Evolutionary conservation across 2,888 invertebrate genomes (phyloP).

Genomic region (Polydesmus complanatus): DNA sequence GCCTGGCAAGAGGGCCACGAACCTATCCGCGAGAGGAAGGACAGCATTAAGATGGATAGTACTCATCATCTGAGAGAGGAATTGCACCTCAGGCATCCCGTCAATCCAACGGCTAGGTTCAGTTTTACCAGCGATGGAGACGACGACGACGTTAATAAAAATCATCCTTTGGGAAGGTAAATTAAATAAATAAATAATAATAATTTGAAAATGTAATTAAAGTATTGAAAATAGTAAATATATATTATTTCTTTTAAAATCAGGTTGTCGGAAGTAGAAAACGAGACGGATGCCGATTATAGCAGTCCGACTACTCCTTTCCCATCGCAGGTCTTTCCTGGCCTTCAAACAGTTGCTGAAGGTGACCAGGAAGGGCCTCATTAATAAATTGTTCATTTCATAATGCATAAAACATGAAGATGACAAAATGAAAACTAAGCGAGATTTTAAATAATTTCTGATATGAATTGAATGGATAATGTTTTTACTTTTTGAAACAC

Average conservation of each 20-base stretch:
- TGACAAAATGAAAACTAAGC: too few species aligned
- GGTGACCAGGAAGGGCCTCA: neutral
- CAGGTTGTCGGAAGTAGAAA: conserved; percentile 15
- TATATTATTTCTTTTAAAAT: neutral
- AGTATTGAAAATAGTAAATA: neutral
- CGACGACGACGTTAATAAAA: neutral
- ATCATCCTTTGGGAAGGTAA: neutral
- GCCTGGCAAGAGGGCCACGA: neutral
- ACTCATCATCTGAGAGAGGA: neutral
- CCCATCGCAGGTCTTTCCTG: neutral
- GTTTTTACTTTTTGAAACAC: too few species aligned
- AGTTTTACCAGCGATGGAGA: neutral
- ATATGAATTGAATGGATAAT: too few species aligned
- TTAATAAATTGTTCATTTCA: too few species aligned
- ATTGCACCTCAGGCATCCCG: neutral
- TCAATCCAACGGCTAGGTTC: neutral
- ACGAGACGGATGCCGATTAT: conserved; percentile 15
- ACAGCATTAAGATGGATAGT: too few species aligned
- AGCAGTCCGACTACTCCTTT: neutral
- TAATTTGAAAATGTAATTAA: neutral
- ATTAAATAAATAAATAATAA: neutral
- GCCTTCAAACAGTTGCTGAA: neutral
- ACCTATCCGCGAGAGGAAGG: neutral
- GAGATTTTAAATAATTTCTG: too few species aligned
- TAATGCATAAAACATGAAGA: too few species aligned